Base-by-base conservation (phyloP, 2,888 invertebrate species). In the Liopterus haemorrhoidalis region DNA sequence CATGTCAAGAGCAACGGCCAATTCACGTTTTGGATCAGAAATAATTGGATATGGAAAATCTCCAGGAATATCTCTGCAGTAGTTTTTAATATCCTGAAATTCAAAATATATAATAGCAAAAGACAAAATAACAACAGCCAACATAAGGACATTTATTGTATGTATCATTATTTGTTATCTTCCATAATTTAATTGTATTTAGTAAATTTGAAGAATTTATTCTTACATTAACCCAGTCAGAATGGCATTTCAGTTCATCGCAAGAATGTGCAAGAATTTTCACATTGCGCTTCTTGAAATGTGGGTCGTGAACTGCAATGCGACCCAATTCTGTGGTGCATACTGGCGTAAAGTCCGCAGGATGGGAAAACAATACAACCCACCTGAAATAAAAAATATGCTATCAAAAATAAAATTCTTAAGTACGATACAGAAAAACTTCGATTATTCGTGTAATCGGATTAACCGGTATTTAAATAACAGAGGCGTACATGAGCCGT, bases 321-420 rank as follows among this genome's bases (percentile, higher is more conserved):
- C 81, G 72, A 2, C 85, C 87, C 54, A 92, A 68, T 66, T 91
- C 91, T 0, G 90, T 91, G 4, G 91, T 92, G 62, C 91, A 92
- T 0, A 91, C 90, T 0, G 91, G 91, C 0, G 91, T 92, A 65
- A 83, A 92, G 66, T 91, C 91, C 5, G 85, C 81, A 0, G 91
- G 91, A 65, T 91, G 91, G 0, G 89, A 89, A 64, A 91, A 91
- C 16, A 91, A 67, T 59, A 90, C 79, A 46, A 85, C 83, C 94
- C 94, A 88, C 32, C 87, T 86, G 59, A 9, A 66, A 62, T 39
- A 25, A 31, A 48, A 33, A 50, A 12, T 14, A n/a, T n/a, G n/a
- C n/a, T n/a, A n/a, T n/a, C n/a, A n/a, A n/a, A n/a, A n/a, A n/a
- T n/a, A n/a, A n/a, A n/a, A n/a, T n/a, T n/a, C n/a, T n/a, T n/a